A percentile compares a stretch with the other conserved stretches of the same genome.
These are phyloP conservation scores for Polia nebulosa DNA, from an alignment of 2,888 invertebrate species.

Conservation along the genomic window DNA sequence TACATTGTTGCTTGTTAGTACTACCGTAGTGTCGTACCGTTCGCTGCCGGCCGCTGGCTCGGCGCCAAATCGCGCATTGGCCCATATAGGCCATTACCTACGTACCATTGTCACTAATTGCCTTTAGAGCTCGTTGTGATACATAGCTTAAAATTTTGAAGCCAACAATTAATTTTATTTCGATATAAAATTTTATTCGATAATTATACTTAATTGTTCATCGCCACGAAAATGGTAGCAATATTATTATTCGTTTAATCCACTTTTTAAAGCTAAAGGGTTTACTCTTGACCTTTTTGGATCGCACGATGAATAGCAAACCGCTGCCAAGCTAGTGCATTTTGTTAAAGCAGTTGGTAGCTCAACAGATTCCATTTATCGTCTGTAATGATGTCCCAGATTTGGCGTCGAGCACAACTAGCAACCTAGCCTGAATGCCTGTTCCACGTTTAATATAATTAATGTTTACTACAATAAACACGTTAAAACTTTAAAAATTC, in stretches of 20 bases:
- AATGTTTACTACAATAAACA: background rate
- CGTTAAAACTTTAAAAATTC: background rate
- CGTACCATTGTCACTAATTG: slow-evolving; percentile 84
- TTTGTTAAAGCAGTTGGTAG: slow-evolving; percentile 30
- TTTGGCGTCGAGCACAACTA: slow-evolving; percentile 6
- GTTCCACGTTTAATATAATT: slow-evolving; percentile 19
- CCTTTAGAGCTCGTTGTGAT: slow-evolving; percentile 78
- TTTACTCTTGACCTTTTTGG: slow-evolving; percentile 22
- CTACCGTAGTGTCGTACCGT: slow-evolving; percentile 38
- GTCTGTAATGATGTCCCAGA: slow-evolving; percentile 34
- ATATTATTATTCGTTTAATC: slow-evolving; percentile 4
- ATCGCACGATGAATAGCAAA: slow-evolving; percentile 20
- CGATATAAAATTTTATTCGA: slow-evolving; percentile 34
- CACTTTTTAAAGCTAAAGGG: slow-evolving; percentile 12
- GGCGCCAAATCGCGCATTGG: slow-evolving; percentile 75
- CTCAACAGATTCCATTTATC: slow-evolving; percentile 45
- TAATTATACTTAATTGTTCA: slow-evolving; percentile 14
- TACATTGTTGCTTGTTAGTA: background rate
- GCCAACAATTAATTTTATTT: slow-evolving; percentile 52
- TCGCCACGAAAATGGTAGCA: background rate
- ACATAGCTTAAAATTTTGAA: slow-evolving; percentile 68
- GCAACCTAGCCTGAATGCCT: slow-evolving; percentile 10
- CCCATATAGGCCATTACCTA: slow-evolving; percentile 79
- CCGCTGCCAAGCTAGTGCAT: background rate
- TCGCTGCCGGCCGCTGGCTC: slow-evolving; percentile 66